These are phyloP conservation scores for Proctacanthus coquilletti DNA, from an alignment of 1,140 invertebrate species.

Conservation along the genomic window DNA sequence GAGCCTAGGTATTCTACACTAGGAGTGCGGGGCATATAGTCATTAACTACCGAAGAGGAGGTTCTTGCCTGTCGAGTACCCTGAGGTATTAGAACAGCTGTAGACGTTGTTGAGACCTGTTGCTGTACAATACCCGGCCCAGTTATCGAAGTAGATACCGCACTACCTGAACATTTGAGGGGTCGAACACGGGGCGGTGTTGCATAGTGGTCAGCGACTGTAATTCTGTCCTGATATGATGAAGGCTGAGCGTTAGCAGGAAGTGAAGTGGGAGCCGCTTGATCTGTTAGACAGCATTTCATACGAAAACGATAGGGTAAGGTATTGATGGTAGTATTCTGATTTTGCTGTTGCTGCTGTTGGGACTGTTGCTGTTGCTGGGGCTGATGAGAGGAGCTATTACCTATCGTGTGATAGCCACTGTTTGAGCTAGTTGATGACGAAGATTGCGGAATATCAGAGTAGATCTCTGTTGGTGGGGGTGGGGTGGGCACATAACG, in stretches of 20 bases:
- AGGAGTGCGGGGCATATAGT: constrained; percentile 6
- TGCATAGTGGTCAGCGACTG: constrained; percentile 6
- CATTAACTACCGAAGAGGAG: neutral
- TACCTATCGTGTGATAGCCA: neutral
- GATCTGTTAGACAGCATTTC: constrained; percentile 18
- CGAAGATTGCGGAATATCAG: constrained; percentile 3
- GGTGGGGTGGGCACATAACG: constrained; percentile 28
- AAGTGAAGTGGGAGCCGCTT: constrained; percentile 4
- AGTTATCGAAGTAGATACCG: neutral
- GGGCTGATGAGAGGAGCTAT: neutral
- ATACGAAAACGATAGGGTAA: constrained; percentile 16
- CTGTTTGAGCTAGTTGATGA: neutral
- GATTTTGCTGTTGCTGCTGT: constrained; percentile 6
- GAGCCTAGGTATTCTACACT: constrained; percentile 6
- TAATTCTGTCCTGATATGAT: neutral
- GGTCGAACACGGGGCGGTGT: constrained; percentile 7
- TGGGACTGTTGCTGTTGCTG: constrained; percentile 7
- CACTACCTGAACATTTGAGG: neutral
- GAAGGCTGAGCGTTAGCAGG: neutral
- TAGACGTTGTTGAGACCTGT: too few relatives aligned
- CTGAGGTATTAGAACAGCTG: too few relatives aligned
- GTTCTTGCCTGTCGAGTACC: neutral
- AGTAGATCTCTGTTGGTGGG: constrained; percentile 14
- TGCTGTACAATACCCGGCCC: neutral
- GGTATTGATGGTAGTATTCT: constrained; percentile 8